A percentile compares a stretch with the other conserved stretches of the same genome.
Evolutionary conservation across 2,797 vertebrate genomes (phyloP).

Genomic region (Amazona finschi): DNA sequence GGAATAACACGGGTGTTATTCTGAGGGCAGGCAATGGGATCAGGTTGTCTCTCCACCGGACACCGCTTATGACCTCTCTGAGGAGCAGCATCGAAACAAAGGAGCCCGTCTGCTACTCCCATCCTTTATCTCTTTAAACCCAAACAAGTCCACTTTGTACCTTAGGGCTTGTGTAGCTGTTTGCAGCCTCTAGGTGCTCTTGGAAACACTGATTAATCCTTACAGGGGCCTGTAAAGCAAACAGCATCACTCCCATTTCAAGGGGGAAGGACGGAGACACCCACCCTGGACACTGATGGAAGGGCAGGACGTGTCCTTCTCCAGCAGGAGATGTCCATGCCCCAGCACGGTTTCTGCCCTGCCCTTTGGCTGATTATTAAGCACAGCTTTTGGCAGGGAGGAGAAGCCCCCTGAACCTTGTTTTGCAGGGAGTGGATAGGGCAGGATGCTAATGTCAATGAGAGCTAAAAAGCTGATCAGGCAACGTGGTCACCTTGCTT

Average conservation of each 20-base stretch:
- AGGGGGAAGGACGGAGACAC: neutral
- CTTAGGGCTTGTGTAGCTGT: neutral
- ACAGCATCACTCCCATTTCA: neutral
- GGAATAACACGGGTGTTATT: neutral
- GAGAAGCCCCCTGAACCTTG: neutral
- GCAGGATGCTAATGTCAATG: rapidly evolving
- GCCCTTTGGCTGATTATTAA: neutral
- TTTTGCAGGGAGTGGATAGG: neutral
- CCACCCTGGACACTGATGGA: rapidly evolving
- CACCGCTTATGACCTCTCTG: neutral
- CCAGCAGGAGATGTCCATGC: neutral
- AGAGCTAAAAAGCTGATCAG: neutral
- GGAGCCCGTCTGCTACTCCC: neutral
- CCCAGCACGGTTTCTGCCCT: neutral
- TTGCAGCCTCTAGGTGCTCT: neutral
- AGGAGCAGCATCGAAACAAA: neutral
- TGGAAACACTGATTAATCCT: neutral
- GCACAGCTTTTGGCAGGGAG: neutral
- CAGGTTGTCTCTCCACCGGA: neutral
- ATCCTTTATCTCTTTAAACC: neutral
- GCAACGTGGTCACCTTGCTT: neutral
- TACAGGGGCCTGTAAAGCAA: neutral
- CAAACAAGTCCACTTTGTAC: neutral
- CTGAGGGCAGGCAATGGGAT: neutral
- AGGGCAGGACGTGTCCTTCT: neutral